These are phyloP conservation scores for Drosophila emarginata DNA, from an alignment of 2,888 invertebrate genomes.

Conservation along the genomic window DNA sequence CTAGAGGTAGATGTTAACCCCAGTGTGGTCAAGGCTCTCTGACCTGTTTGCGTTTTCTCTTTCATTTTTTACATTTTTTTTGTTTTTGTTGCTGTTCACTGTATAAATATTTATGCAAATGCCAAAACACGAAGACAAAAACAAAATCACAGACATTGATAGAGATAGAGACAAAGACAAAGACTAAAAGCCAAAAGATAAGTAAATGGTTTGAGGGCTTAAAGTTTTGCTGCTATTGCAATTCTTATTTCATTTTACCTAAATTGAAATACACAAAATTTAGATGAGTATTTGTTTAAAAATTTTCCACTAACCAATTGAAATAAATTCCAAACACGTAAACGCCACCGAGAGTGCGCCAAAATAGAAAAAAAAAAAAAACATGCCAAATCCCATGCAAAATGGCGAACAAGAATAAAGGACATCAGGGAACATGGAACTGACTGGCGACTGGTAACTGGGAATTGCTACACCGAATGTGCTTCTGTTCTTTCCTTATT, in stretches of 20 bases:
- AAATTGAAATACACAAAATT: constrained; percentile 24
- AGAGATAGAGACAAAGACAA: background rate
- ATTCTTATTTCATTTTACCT: background rate
- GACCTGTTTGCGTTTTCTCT: constrained; percentile 37
- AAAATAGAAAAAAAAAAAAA: constrained; percentile 2
- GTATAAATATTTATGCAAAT: constrained; percentile 55
- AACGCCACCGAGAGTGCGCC: background rate
- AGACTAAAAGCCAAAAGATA: background rate
- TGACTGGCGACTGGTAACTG: constrained; percentile 17
- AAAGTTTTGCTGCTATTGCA: background rate
- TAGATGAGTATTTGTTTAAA: constrained; percentile 34
- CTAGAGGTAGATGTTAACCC: constrained; percentile 25
- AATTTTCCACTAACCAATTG: constrained; percentile 9
- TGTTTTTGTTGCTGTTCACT: too few species aligned
- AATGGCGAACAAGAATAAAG: too few species aligned
- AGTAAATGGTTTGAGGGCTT: background rate
- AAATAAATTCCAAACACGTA: constrained; percentile 49
- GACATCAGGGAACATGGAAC: too few species aligned
- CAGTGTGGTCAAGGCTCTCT: constrained; percentile 32
- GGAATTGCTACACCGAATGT: constrained; percentile 31
- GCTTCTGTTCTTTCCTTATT: too few species aligned
- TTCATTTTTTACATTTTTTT: constrained; percentile 2
- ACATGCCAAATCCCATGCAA: constrained; percentile 12
- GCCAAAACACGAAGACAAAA: constrained; percentile 18
- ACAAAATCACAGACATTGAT: constrained; percentile 1